Base-by-base conservation (phyloP, 2,113 vertebrate genomes). In the Toxotes chatareus region DNA sequence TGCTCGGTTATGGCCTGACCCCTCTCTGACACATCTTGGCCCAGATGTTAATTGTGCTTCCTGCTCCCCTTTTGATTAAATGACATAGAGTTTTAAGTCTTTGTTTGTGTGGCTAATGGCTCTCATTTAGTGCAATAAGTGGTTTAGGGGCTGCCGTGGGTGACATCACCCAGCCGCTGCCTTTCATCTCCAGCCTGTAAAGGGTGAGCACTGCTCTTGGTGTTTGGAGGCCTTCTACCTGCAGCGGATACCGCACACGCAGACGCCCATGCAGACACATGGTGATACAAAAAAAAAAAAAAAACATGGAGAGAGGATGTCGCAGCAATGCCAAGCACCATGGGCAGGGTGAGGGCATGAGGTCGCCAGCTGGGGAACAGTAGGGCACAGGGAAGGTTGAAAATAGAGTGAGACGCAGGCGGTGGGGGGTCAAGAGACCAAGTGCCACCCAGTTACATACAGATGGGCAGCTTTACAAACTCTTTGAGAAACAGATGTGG, bases 41-140 rank as follows among this genome's bases (percentile, higher is more conserved):
- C 88, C 91, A 84, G 75, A 90, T 88, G 93, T 92, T 94, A 92
- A 94, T 94, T 94, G 80, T 86, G 73, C 82, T 94, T 94, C 94
- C 93, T 94, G 90, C 88, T 93, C 83, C 36, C 73, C 76, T 91
- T 93, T 83, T 94, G 89, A 94, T 93, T 90, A 93, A 89, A 92
- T 89, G 86, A 91, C 93, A 84, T 53, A 56, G 82, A 55, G 81
- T 86, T 92, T 86, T 83, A 88, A 90, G 84, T 82, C 91, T 90
- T 91, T 91, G 93, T 93, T 93, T 94, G 84, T 81, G 59, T 8
- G 85, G 87, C 85, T 94, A 94, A 94, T 93, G 89, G 90, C 82
- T 85, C 92, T 92, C 91, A 91, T 94, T 93, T 90, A 53, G 89
- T 57, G 83, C 84, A 90, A 68, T 89, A 93, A 92, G 90, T 80